Conservation (phyloP, 2,797 vertebrate species). For the Fistularia commersonii region DNA sequence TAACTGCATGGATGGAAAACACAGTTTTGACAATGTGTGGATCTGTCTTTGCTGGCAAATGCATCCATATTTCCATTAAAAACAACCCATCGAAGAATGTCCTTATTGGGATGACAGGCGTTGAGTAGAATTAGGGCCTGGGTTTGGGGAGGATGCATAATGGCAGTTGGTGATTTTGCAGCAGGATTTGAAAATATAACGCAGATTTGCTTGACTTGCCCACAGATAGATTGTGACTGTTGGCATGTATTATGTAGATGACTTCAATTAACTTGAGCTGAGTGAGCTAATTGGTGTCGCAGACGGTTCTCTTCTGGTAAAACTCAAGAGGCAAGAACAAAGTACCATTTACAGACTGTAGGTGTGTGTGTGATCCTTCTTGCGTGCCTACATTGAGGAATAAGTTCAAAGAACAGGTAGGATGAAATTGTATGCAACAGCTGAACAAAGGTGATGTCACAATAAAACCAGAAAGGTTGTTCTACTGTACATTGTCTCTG, state of each 20-base stretch:
- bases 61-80: conserved; percentile 45
- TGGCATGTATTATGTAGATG: conserved; percentile 68
- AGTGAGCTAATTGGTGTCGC: conserved; percentile 73
- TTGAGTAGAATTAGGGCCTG: conserved; percentile 32
- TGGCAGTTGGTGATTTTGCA: conserved; percentile 26
- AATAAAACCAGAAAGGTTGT: conserved; percentile 29
- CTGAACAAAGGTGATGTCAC: conserved; percentile 10
- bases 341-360: conserved; percentile 4
- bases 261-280: conserved; percentile 70
- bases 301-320: conserved; percentile 56
- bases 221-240: conserved; percentile 52
- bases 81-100: conserved; percentile 18
- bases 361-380: background rate
- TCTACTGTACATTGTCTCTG: conserved; percentile 1
- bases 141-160: conserved; percentile 41
- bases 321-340: conserved; percentile 31
- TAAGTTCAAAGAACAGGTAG: conserved; percentile 19
- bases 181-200: conserved; percentile 40
- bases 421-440: conserved; percentile 1
- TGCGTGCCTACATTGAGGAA: conserved; percentile 7
- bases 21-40: conserved; percentile 51
- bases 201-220: conserved; percentile 52
- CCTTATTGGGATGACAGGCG: conserved; percentile 28
- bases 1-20: conserved; percentile 61
- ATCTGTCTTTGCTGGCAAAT: conserved; percentile 50